phyloP scores from a whole-genome alignment of 2,797 vertebrate species.

The Crocodylus rhombifer region DNA sequence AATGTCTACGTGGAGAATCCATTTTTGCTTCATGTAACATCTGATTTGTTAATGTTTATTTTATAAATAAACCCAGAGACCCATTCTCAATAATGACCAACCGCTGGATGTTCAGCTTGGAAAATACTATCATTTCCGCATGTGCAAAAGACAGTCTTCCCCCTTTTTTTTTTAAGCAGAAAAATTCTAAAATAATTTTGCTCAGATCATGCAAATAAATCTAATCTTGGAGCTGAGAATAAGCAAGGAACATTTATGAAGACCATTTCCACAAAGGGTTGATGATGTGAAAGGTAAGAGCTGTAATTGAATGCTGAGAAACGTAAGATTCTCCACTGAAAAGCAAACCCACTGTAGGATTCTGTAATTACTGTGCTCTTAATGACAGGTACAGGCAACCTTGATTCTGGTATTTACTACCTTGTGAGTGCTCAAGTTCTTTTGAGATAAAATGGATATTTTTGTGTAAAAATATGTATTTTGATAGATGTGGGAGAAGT shows the following conservation, averaged over 20 bases:
- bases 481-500: neutral
- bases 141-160: neutral
- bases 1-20: neutral
- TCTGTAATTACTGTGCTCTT: neutral
- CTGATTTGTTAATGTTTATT: neutral
- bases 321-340: neutral
- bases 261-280: neutral
- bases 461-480: neutral
- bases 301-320: neutral
- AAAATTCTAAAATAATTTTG: neutral
- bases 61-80: neutral
- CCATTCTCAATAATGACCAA: neutral
- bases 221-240: neutral
- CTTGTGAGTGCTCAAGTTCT: neutral
- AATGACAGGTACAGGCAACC: neutral
- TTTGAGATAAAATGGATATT: neutral
- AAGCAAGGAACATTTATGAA: neutral
- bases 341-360: neutral
- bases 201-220: neutral
- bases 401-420: neutral
- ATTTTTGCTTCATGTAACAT: neutral
- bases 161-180: neutral
- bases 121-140: neutral
- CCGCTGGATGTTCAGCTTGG: rapidly evolving
- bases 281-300: neutral